These are phyloP conservation scores for Nasonia giraulti DNA, from an alignment of 1,140 invertebrate species.

Conservation along the genomic window DNA sequence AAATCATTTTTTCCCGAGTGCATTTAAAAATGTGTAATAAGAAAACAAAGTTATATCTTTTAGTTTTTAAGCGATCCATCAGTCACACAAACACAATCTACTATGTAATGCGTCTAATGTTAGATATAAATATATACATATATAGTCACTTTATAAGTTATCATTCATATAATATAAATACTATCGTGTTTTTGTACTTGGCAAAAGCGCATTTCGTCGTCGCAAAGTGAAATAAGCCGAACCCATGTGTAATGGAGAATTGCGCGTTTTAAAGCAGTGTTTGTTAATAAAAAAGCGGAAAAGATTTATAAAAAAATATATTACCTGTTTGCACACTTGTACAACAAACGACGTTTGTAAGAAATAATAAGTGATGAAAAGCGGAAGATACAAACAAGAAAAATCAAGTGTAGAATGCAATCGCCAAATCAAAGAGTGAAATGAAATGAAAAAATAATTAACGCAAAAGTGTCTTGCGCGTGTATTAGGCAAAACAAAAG, in stretches of 20 bases:
- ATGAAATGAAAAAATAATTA: conserved; percentile 12
- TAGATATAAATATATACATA: conserved; percentile 42
- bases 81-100: conserved; percentile 60
- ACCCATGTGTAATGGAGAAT: conserved; percentile 27
- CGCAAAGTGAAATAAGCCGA: conserved; percentile 36
- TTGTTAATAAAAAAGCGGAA: conserved; percentile 40
- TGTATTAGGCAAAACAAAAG: conserved; percentile 22
- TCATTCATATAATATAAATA: conserved; percentile 16
- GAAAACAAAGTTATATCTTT: conserved; percentile 17
- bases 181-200: conserved; percentile 47
- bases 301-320: conserved; percentile 14
- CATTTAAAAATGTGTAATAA: conserved; percentile 47
- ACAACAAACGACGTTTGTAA: conserved; percentile 14
- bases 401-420: not conserved
- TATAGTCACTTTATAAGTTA: conserved; percentile 47
- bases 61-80: conserved; percentile 57
- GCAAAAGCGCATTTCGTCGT: conserved; percentile 44
- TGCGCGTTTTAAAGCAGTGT: conserved; percentile 20
- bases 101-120: conserved; percentile 19
- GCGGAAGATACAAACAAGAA: not conserved
- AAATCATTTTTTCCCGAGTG: conserved; percentile 34
- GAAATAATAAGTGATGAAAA: not conserved
- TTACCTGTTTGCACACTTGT: not conserved
- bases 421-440: conserved; percentile 12
- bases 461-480: conserved; percentile 20